Conservation (phyloP, 1,140 invertebrate species). For the Apolygus lucorum region DNA sequence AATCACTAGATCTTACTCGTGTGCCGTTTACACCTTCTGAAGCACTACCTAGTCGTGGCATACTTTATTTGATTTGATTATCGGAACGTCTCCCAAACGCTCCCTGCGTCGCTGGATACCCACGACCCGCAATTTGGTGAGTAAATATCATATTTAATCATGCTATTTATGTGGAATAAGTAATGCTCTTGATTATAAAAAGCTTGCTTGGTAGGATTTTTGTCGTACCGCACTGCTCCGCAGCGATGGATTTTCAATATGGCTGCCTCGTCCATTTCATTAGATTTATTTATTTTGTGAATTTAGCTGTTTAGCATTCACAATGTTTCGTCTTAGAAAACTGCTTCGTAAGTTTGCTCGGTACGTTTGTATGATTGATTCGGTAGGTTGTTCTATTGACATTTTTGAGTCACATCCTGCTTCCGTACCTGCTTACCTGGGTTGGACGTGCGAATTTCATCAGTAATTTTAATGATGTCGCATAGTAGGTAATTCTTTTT, state of each 20-base stretch:
- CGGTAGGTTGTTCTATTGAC: too few relatives aligned
- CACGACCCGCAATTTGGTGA: background rate
- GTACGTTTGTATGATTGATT: too few relatives aligned
- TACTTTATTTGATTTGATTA: too few relatives aligned
- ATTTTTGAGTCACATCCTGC: background rate
- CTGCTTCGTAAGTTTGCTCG: too few relatives aligned
- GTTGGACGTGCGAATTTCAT: background rate
- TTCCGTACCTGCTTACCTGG: background rate
- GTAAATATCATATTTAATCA: background rate
- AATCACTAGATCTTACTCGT: background rate
- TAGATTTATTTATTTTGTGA: background rate
- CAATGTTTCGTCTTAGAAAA: background rate
- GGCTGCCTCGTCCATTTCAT: background rate
- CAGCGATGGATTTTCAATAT: background rate
- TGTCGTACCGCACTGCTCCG: background rate
- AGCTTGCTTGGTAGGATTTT: background rate
- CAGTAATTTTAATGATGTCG: too few relatives aligned
- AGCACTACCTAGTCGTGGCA: background rate
- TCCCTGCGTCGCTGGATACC: too few relatives aligned
- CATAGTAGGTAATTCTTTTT: too few relatives aligned
- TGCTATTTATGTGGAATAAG: background rate
- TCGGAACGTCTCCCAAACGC: too few relatives aligned
- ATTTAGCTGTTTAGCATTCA: background rate
- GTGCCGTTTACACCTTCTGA: background rate
- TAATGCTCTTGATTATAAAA: background rate